Percentiles rank a stretch among this genome's conserved stretches.
Evolutionary conservation across 2,888 invertebrate genomes (phyloP).

Genomic region (Sympetrum striolatum): DNA sequence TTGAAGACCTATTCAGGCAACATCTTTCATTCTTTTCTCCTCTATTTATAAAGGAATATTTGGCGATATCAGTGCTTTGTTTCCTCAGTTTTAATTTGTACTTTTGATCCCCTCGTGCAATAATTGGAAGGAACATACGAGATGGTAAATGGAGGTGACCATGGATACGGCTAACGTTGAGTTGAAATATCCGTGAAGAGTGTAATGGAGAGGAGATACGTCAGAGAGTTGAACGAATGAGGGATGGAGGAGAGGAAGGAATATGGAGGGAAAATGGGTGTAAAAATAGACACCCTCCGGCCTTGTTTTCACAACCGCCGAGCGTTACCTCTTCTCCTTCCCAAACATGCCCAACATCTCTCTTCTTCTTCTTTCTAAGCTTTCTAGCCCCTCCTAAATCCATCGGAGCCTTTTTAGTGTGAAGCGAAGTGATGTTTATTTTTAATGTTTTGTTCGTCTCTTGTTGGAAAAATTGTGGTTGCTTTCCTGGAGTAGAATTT

Average conservation of each 20-base stretch:
- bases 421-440: too few species aligned
- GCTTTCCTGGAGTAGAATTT: too few species aligned
- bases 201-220: background rate
- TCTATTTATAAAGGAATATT: too few species aligned
- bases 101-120: too few species aligned
- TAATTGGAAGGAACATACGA: background rate
- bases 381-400: background rate
- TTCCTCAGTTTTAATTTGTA: too few species aligned
- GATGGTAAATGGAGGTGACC: background rate
- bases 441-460: too few species aligned
- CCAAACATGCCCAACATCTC: background rate
- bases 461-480: too few species aligned
- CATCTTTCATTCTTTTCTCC: too few species aligned
- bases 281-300: background rate
- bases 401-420: background rate
- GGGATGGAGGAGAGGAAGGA: background rate
- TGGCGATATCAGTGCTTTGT: too few species aligned
- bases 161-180: background rate
- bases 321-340: background rate
- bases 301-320: slow-evolving; percentile 1
- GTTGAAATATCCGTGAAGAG: background rate
- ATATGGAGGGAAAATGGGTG: background rate
- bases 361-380: background rate
- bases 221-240: background rate
- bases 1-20: too few species aligned